phyloP scores from a whole-genome alignment of 2,888 invertebrate species.

The Agrilus mali region DNA sequence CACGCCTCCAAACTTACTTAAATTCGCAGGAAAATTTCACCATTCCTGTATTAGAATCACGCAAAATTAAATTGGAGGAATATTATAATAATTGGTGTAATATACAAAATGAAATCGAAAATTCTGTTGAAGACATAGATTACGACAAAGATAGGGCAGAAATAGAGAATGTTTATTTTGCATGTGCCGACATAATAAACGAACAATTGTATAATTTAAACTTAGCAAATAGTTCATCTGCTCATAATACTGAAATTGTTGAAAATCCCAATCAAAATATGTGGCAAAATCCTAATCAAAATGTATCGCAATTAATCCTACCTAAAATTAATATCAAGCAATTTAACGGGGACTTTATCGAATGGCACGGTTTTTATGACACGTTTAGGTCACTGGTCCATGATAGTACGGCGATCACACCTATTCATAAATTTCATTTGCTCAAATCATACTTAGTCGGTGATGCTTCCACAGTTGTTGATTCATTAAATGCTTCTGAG shows the following conservation, averaged over 20 bases:
- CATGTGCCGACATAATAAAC: neutral
- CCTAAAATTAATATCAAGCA: slow-evolving; percentile 2
- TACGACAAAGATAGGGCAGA: neutral
- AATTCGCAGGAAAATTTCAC: too few species aligned
- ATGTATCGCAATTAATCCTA: neutral
- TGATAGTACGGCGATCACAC: neutral
- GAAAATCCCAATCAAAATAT: neutral
- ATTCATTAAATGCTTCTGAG: neutral
- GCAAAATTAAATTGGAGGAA: too few species aligned
- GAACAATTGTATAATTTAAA: neutral
- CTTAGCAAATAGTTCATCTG: neutral
- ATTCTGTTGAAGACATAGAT: neutral
- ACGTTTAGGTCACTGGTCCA: slow-evolving; percentile 1
- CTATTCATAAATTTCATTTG: slow-evolving; percentile 2
- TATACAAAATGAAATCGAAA: neutral
- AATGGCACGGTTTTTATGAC: slow-evolving; percentile 1
- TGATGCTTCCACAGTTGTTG: neutral
- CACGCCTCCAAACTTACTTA: too few species aligned
- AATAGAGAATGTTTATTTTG: slow-evolving; percentile 1
- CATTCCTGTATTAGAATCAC: too few species aligned
- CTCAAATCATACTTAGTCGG: neutral
- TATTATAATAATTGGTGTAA: neutral
- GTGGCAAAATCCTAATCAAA: too few species aligned
- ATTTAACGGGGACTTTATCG: neutral
- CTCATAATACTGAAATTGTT: neutral